Base-by-base conservation (phyloP, 1,140 invertebrate species). In the Drosophila dunni region DNA sequence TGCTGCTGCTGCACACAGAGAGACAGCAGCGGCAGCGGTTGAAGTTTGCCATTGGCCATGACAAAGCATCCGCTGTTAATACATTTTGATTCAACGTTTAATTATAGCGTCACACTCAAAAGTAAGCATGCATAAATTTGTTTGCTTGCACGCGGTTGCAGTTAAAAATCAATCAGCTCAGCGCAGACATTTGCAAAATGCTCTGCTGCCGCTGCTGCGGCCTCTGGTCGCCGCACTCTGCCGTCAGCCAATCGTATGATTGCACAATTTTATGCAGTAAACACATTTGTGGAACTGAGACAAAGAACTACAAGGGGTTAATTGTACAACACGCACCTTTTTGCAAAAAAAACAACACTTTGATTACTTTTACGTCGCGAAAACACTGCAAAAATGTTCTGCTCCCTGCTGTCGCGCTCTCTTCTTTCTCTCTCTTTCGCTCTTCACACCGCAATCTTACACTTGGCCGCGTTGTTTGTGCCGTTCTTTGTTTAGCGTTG, bases 171-270 rank as follows among this genome's bases (percentile, higher is more conserved):
- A 86, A 86, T 86, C 79, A 77, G 66, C 64, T 40, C 24, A 67
- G 20, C 56, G 70, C 83, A 83, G 83, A 86, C 83, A 88, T 86
- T 89, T 86, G 83, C 84, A 86, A 85, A 86, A 88, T 75, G 79
- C 80, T 53, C 29, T 68, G 68, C 58, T 54, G 65, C 66, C 42
- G 76, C 70, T 62, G 33, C 66, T 36, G 76, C 70, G 57, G 33
- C 42, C 36, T 11, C 9, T 42, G 40, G 40, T 8, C 5, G 38
- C 20, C 29, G 56, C 17, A 40, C 46, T 57, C 63, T 42, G 63
- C 50, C 29, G 60, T 45, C 45, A 50, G 63, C 17, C 45, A 46
- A 64, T 63, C 58, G 63, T 44, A 44, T 64, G 61, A 71, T 88
- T 88, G 73, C 76, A 86, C 79, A 83, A 80, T 83, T 86, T 51